A percentile compares a stretch with the other conserved stretches of the same genome.
phyloP scores from a whole-genome alignment of 2,113 vertebrate genomes.

The Petaurus breviceps region DNA sequence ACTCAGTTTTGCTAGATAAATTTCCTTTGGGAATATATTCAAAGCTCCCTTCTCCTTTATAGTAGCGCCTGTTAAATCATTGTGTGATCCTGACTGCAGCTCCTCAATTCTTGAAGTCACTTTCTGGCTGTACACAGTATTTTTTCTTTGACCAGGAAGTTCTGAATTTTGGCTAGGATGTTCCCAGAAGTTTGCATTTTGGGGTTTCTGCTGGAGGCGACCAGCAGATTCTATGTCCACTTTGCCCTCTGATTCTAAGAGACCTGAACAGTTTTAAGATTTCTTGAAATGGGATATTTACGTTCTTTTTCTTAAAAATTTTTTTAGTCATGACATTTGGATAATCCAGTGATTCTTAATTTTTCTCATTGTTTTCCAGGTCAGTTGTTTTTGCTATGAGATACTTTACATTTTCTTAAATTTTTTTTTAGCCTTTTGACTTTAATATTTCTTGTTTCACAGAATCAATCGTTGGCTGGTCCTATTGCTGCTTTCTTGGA shows the following conservation, averaged over 20 bases:
- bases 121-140: not conserved
- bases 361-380: not conserved
- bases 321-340: not conserved
- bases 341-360: not conserved
- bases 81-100: not conserved
- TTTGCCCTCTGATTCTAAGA: not conserved
- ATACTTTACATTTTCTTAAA: not conserved
- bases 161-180: not conserved
- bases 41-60: not conserved
- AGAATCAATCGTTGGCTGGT: not conserved
- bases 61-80: not conserved
- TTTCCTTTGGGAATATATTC: not conserved
- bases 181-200: not conserved
- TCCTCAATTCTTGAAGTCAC: not conserved
- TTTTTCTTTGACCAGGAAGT: not conserved
- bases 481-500: not conserved
- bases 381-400: not conserved
- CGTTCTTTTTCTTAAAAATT: not conserved
- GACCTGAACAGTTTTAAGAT: not conserved
- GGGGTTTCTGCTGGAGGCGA: not conserved
- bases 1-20: not conserved
- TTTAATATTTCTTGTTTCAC: not conserved
- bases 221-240: not conserved
- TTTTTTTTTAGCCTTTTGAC: not conserved
- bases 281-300: not conserved